These are phyloP conservation scores for Crocidura indochinensis DNA, from an alignment of 2,797 vertebrate species.

Conservation along the genomic window DNA sequence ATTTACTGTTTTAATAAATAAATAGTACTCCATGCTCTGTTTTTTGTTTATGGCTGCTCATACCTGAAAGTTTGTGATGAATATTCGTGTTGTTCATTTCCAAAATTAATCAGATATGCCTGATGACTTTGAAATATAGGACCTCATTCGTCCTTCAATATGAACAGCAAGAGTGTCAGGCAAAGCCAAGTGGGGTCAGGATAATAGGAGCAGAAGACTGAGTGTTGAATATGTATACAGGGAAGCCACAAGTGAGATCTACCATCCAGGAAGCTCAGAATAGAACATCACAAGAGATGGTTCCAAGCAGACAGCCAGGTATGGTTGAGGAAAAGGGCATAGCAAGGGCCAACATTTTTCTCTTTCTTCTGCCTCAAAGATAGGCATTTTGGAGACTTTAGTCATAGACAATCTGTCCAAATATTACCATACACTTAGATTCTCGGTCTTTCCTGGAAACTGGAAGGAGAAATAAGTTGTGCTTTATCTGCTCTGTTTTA, in stretches of 20 bases:
- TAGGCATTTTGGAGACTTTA: neutral
- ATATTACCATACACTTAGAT: neutral
- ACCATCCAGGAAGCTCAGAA: neutral
- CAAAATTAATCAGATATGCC: slow-evolving; percentile 84
- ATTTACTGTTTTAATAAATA: slow-evolving; percentile 88
- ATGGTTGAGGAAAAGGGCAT: neutral
- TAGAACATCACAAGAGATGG: neutral
- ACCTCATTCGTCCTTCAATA: slow-evolving; percentile 76
- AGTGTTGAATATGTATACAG: too few relatives aligned
- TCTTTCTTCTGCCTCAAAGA: neutral
- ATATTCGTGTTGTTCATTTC: slow-evolving; percentile 84
- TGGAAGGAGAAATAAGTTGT: too few relatives aligned
- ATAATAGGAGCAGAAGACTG: neutral
- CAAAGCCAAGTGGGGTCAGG: neutral
- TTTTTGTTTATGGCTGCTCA: slow-evolving; percentile 84
- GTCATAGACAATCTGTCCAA: neutral
- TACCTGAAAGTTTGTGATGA: slow-evolving; percentile 86
- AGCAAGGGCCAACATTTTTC: neutral
- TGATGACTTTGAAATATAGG: slow-evolving; percentile 77
- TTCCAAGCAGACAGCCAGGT: neutral
- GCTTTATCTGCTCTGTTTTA: neutral
- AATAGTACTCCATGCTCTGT: slow-evolving; percentile 60
- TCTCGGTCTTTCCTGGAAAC: neutral
- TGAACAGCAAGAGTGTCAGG: slow-evolving; percentile 71
- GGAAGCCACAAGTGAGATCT: rapidly evolving